These are phyloP conservation scores for Lycaena phlaeas DNA, from an alignment of 2,888 invertebrate species.

Conservation along the genomic window DNA sequence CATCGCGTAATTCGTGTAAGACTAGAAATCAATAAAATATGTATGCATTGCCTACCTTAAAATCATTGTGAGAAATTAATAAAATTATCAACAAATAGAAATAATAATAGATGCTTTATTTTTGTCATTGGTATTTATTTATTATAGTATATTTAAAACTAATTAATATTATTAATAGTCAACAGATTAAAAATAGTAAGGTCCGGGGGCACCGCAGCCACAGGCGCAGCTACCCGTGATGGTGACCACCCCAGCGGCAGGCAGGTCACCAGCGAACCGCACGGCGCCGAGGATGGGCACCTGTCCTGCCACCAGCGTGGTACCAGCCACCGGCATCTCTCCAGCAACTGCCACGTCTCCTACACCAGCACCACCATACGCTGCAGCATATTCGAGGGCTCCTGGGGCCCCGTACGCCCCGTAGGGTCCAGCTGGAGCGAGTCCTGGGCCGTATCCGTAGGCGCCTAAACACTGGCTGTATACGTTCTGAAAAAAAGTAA, in stretches of 20 bases:
- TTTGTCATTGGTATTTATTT: no score
- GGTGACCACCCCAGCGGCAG: conserved; percentile 25
- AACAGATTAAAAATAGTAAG: conserved; percentile 6
- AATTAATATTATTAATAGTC: conserved; percentile 1
- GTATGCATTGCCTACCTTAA: no score
- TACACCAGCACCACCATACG: conserved; percentile 22
- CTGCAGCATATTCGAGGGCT: background rate
- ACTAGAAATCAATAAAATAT: no score
- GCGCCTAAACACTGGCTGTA: conserved; percentile 3
- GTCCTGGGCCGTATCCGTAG: background rate
- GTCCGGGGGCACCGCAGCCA: conserved; percentile 16
- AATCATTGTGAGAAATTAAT: no score
- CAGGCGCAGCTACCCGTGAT: conserved; percentile 24
- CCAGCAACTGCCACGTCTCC: conserved; percentile 27
- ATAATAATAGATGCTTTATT: no score
- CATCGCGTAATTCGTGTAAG: no score
- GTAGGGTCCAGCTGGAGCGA: background rate
- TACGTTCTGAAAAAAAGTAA: conserved; percentile 8
- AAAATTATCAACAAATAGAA: no score
- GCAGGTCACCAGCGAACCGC: conserved; percentile 23
- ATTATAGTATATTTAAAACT: no score
- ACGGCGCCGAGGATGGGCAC: conserved; percentile 29
- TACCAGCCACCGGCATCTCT: conserved; percentile 27
- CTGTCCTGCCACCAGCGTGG: conserved; percentile 25
- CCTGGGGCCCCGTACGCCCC: background rate